phyloP scores from a whole-genome alignment of 2,113 vertebrate genomes.

The Uria lomvia region DNA sequence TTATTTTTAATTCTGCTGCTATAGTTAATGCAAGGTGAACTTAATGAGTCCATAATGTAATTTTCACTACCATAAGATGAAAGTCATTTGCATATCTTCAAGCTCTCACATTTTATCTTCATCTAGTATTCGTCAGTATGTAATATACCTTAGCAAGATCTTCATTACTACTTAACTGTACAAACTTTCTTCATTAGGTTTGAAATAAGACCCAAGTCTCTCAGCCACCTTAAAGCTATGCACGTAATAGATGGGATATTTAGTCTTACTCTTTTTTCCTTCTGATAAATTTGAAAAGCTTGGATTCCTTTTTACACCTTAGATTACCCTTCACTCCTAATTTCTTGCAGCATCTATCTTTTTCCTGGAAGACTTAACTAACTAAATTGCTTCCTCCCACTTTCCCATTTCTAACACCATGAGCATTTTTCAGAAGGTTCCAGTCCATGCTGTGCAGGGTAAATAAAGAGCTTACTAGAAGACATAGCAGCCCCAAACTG shows the following conservation, averaged over 20 bases:
- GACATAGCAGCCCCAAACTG: not conserved
- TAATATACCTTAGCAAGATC: not conserved
- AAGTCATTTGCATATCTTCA: not conserved
- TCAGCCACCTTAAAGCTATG: not conserved
- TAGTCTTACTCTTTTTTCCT: not conserved
- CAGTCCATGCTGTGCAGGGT: not conserved
- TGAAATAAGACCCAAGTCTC: not conserved
- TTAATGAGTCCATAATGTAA: not conserved
- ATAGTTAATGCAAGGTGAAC: not conserved
- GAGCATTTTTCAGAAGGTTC: not conserved
- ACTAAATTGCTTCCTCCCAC: not conserved
- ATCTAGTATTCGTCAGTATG: not conserved
- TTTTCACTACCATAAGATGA: not conserved
- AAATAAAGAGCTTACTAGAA: not conserved
- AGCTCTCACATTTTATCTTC: constrained; percentile 16
- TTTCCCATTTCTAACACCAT: not conserved
- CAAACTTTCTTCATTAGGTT: not conserved
- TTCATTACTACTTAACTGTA: not conserved
- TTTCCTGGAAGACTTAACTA: not conserved
- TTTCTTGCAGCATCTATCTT: constrained; percentile 3
- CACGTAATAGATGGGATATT: not conserved
- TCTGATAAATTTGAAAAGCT: not conserved
- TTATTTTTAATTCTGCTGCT: not conserved
- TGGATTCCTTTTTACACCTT: not conserved
- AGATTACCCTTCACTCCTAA: constrained; percentile 30